phyloP scores from a whole-genome alignment of 2,888 invertebrate species.

The Cerastoderma edule region DNA sequence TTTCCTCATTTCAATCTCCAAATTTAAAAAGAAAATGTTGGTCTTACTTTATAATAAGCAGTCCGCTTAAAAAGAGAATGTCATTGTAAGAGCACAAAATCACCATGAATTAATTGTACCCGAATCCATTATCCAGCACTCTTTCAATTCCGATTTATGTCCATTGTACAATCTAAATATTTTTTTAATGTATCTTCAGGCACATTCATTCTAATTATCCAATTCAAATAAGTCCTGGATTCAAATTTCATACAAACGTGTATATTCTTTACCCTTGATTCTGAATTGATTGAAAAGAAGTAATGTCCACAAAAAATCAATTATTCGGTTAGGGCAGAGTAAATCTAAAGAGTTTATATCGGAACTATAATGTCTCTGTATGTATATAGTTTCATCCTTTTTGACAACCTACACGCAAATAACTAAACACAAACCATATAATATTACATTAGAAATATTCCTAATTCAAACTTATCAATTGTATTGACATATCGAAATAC shows the following conservation, averaged over 20 bases:
- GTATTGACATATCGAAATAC: too few species aligned
- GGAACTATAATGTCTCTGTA: not conserved
- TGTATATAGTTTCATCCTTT: not conserved
- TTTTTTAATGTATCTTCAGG: slow-evolving; percentile 15
- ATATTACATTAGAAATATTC: not conserved
- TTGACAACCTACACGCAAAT: not conserved
- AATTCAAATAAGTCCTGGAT: slow-evolving; percentile 5
- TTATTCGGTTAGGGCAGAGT: not conserved
- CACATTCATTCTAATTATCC: slow-evolving; percentile 26
- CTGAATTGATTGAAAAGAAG: slow-evolving; percentile 35
- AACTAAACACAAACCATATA: slow-evolving; percentile 9
- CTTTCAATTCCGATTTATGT: not conserved
- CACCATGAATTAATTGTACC: not conserved
- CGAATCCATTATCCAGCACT: not conserved
- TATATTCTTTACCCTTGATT: slow-evolving; percentile 32
- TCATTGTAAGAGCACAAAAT: too few species aligned
- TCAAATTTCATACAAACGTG: slow-evolving; percentile 15
- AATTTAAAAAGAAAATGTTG: too few species aligned
- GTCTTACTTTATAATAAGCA: too few species aligned
- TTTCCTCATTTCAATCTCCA: too few species aligned
- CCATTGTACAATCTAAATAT: slow-evolving; percentile 21
- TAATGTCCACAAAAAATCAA: slow-evolving; percentile 29
- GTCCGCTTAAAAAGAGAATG: too few species aligned
- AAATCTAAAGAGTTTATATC: not conserved
- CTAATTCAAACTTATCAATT: not conserved